phyloP scores from a whole-genome alignment of 2,797 vertebrate genomes.

The Amniataba percoides region DNA sequence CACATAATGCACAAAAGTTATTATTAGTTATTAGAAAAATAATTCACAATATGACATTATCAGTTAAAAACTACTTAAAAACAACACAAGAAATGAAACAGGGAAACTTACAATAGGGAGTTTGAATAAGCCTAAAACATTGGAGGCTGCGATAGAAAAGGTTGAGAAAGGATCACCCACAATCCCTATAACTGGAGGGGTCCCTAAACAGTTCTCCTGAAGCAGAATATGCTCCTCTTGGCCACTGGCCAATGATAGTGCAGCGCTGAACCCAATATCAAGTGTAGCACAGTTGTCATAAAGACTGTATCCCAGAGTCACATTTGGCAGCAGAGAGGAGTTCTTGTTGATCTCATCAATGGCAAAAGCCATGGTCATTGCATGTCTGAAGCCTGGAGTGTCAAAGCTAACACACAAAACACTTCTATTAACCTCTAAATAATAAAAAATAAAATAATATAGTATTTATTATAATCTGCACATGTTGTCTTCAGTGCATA shows the following conservation, averaged over 20 bases:
- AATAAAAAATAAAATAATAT: too few relatives aligned
- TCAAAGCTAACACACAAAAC: slow-evolving; percentile 64
- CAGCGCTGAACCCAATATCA: slow-evolving; percentile 76
- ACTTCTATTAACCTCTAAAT: not conserved
- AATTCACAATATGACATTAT: not conserved
- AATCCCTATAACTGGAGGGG: slow-evolving; percentile 61
- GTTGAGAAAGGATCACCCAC: slow-evolving; percentile 66
- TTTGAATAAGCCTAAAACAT: slow-evolving; percentile 56
- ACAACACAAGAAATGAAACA: not conserved
- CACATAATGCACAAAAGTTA: not conserved
- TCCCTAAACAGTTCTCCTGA: slow-evolving; percentile 42
- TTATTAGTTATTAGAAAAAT: not conserved
- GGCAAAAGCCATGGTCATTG: slow-evolving; percentile 77
- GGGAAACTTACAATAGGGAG: slow-evolving; percentile 40
- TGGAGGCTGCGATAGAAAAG: slow-evolving; percentile 58
- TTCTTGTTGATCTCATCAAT: slow-evolving; percentile 81
- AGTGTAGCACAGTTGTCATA: slow-evolving; percentile 81
- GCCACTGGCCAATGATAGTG: slow-evolving; percentile 65
- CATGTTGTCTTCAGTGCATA: slow-evolving; percentile 10
- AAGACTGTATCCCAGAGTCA: slow-evolving; percentile 79
- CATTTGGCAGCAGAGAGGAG: slow-evolving; percentile 73
- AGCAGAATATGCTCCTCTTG: slow-evolving; percentile 42
- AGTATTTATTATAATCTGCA: not conserved
- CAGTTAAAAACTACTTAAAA: not conserved
- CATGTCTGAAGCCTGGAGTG: slow-evolving; percentile 67